Evolutionary conservation across 1,140 invertebrate genomes (phyloP).

Genomic region (Drosophila insularis): DNA sequence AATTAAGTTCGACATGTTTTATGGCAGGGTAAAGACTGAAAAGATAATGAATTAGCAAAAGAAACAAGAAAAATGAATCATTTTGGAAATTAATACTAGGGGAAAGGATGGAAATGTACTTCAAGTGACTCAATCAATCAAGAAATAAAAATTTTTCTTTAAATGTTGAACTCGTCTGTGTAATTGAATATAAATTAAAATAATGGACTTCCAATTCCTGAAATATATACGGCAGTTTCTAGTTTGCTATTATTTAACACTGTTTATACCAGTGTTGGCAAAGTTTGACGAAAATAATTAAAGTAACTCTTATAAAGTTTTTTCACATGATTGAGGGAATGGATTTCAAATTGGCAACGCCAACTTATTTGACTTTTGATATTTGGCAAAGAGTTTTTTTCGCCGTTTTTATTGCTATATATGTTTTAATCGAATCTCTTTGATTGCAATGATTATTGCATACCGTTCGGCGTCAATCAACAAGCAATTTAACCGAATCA

Average conservation of each 20-base stretch:
- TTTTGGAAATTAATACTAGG: constrained; percentile 7
- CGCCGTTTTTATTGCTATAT: background rate
- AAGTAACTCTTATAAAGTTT: too few species aligned
- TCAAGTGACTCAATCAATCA: background rate
- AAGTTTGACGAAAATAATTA: too few species aligned
- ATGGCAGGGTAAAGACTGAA: background rate
- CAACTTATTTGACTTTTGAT: too few species aligned
- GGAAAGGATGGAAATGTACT: background rate
- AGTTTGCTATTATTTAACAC: too few species aligned
- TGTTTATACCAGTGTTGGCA: too few species aligned
- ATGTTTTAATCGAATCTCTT: constrained; percentile 5
- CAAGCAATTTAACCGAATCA: background rate
- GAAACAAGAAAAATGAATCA: background rate
- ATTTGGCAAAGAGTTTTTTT: background rate
- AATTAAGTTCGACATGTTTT: constrained; percentile 1
- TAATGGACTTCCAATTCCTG: too few species aligned
- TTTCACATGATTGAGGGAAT: too few species aligned
- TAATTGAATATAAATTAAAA: too few species aligned
- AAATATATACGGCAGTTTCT: too few species aligned
- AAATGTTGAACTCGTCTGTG: too few species aligned
- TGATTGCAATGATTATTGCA: constrained; percentile 1
- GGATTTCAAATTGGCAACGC: too few species aligned
- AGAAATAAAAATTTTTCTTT: too few species aligned
- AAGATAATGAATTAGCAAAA: background rate
- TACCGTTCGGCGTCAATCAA: background rate